Base-by-base conservation (phyloP, 2,797 vertebrate genomes). In the Setipinna tenuifilis region DNA sequence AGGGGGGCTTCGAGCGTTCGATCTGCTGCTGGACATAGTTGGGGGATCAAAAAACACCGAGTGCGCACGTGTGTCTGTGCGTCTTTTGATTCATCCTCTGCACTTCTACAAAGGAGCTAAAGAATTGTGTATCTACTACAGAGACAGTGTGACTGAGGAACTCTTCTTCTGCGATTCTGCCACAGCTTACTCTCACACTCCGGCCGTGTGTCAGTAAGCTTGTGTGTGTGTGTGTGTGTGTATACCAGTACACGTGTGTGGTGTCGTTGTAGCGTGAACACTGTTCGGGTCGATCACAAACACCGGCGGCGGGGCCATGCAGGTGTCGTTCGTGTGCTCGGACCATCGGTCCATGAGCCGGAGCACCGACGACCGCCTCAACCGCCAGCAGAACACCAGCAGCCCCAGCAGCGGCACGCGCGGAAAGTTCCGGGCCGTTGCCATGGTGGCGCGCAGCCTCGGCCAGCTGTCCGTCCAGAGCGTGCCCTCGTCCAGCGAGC, bases 241-340 rank as follows among this genome's bases (percentile, higher is more conserved):
- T 19, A 23, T 14, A 23, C 62, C 50, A 54, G 7, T 54, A 0
- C 50, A 54, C 50, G 50, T 54, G 50, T 54, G 50, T 54, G 50
- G 50, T 54, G 50, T 54, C 50, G 3, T 54, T 9, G 3, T 7
- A 3, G 2, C 50, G 6, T 3, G 68, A 71, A 71, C 68, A 31
- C 28, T 71, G 68, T 71, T 71, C 28, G 31, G 68, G 28, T 71
- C 68, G 2, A 31, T 71, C 25, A 28, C 65, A 12, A 71, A 71
- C 68, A 31, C 68, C 25, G 5, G 25, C 71, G 35, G 35, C 46
- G 5, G 0, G 57, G 65, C 65, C 82, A 99, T 99, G 98, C 98
- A 99, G 94, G 98, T 99, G 86, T 99, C 98, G 2, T 96, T 99
- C 61, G 96, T 97, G 82, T 99, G 98, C 93, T 98, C 98, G 0